Conservation (phyloP, 1,140 invertebrate species). For the Goniozus legneri region DNA sequence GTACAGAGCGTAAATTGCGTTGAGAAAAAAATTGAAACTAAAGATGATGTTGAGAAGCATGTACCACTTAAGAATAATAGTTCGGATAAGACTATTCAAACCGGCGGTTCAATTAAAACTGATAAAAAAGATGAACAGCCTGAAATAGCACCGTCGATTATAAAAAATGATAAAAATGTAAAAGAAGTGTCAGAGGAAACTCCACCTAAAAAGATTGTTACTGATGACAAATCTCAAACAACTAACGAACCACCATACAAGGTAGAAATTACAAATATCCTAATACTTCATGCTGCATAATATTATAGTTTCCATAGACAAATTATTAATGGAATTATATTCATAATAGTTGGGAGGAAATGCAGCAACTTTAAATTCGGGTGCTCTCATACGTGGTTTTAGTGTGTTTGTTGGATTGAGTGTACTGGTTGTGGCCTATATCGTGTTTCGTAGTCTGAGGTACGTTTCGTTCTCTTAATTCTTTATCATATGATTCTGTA, state of each 20-base stretch:
- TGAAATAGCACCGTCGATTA: background rate
- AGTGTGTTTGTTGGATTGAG: slow-evolving; percentile 54
- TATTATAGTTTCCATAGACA: slow-evolving; percentile 1
- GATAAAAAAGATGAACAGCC: slow-evolving; percentile 1
- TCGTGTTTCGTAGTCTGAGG: slow-evolving; percentile 54
- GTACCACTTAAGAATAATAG: background rate
- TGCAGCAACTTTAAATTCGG: slow-evolving; percentile 33
- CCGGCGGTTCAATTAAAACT: background rate
- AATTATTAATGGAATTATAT: background rate
- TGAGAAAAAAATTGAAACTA: slow-evolving; percentile 10
- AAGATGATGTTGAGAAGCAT: background rate
- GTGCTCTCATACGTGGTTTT: slow-evolving; percentile 50
- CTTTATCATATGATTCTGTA: slow-evolving; percentile 3
- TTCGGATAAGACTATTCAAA: background rate
- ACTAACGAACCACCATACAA: slow-evolving; percentile 7
- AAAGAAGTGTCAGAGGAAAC: too few species aligned
- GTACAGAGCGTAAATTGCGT: slow-evolving; percentile 26
- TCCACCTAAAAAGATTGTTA: background rate
- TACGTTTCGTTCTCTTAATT: slow-evolving; percentile 24
- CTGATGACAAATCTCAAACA: slow-evolving; percentile 15
- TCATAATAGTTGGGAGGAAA: slow-evolving; percentile 16
- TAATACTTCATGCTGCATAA: too few species aligned
- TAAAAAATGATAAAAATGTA: slow-evolving; percentile 1
- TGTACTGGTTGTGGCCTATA: slow-evolving; percentile 51
- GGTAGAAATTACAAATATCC: slow-evolving; percentile 7